phyloP scores from a whole-genome alignment of 2,113 vertebrate genomes.

The Alaudala cheleensis region DNA sequence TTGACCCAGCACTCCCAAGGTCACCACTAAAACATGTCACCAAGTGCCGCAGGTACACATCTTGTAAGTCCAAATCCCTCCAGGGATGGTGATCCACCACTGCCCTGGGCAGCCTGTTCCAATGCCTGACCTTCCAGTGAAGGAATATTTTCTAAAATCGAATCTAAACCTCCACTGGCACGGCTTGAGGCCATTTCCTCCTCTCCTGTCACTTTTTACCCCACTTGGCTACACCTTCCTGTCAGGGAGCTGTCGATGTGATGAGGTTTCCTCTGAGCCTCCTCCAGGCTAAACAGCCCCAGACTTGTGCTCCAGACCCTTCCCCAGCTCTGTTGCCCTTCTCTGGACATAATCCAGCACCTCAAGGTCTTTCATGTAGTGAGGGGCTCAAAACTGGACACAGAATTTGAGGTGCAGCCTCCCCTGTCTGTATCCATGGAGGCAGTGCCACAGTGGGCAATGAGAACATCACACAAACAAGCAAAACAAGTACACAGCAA shows the following conservation, averaged over 20 bases:
- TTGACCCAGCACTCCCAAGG: background rate
- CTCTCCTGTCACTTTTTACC: background rate
- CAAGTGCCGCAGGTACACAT: background rate
- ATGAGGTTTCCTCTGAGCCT: background rate
- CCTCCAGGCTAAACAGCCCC: background rate
- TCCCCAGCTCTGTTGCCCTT: background rate
- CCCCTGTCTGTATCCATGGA: background rate
- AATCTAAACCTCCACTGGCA: background rate
- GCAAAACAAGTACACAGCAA: background rate
- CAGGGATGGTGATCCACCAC: background rate
- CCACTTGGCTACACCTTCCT: background rate
- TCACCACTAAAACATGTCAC: background rate
- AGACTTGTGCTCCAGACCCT: background rate
- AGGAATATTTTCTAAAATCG: background rate
- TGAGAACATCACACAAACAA: background rate
- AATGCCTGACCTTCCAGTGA: background rate
- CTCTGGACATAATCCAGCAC: background rate
- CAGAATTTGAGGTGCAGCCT: background rate
- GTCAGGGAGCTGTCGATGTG: background rate
- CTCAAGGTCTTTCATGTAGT: background rate
- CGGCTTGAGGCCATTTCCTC: background rate
- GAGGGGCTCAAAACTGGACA: background rate
- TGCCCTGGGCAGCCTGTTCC: background rate
- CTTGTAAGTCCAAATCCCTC: background rate
- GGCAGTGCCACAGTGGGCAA: accelerated